Conservation (phyloP, 2,888 invertebrate genomes). For the Vanessa cardui region DNA sequence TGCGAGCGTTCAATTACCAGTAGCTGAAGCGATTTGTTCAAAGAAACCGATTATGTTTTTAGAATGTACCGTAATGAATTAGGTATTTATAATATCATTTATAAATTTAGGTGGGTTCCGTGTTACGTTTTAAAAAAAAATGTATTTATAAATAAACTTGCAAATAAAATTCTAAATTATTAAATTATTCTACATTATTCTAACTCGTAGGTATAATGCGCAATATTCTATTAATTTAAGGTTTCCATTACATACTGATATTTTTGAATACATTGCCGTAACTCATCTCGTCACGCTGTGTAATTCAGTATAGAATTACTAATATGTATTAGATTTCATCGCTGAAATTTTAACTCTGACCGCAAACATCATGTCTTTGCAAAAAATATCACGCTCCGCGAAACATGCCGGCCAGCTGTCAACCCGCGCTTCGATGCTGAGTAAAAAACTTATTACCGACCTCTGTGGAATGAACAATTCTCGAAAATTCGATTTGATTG, state of each 20-base stretch:
- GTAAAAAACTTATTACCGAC: conserved; percentile 29
- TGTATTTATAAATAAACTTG: no score
- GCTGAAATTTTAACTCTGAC: conserved; percentile 69
- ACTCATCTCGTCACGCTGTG: conserved; percentile 34
- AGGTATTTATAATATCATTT: background rate
- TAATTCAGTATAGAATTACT: conserved; percentile 53
- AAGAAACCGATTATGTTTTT: conserved; percentile 32
- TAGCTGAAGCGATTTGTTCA: conserved; percentile 30
- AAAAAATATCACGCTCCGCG: conserved; percentile 77
- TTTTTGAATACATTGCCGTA: conserved; percentile 10
- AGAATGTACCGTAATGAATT: conserved; percentile 32
- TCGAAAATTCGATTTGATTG: conserved; percentile 22
- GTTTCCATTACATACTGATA: background rate
- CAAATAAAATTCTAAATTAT: no score
- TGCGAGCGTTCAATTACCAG: conserved; percentile 11
- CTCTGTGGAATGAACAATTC: conserved; percentile 17
- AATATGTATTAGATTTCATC: conserved; percentile 60
- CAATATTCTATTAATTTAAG: background rate
- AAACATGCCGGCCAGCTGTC: conserved; percentile 71
- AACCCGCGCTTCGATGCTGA: conserved; percentile 25
- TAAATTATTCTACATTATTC: no score
- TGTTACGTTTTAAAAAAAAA: no score
- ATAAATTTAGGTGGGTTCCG: no score
- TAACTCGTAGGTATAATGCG: no score
- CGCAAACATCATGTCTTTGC: conserved; percentile 61